Base-by-base conservation (phyloP, 1,140 invertebrate genomes). In the Drosophila guanche region DNA sequence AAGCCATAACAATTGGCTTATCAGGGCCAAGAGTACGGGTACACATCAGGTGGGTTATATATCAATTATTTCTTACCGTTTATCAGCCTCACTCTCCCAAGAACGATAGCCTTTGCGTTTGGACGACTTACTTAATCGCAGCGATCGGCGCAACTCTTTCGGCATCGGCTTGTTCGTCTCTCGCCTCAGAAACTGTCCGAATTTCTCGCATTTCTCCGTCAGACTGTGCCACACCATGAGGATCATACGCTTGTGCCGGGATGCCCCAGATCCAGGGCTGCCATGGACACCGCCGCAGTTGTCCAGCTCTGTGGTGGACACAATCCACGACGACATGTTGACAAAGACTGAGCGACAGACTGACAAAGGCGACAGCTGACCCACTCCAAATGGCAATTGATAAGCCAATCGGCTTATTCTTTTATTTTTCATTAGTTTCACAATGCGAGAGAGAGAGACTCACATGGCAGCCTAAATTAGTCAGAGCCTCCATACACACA, bases 1-100 rank as follows among this genome's bases (percentile, higher is more conserved):
- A 47, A 47, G 51, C 29, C 25, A 76, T 42, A 65, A 33, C 54
- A 58, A 45, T 22, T 40, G 60, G 73, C 75, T 83, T 83, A 83
- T 83, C 79, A 71, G 16, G 25, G 5, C 23, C 5, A n/a, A 40
- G 14, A 41, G 29, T 53, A 52, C 50, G 22, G 12, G n/a, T 48
- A 33, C 25, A 46, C 50, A 66, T 42, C 16, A 20, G 16, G 16
- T 20, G 16, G 16, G 16, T 1, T 20, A 29, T 8, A 2, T 29
- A 33, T 8, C 16, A 20, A 33, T 33, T 33, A 1, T 10, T 27
- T 62, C 70, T 65, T 73, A 92, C 93, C 93, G 93, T 88, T 92
- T 86, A 73, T 94, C 93, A 55, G 93, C 93, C 23, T 93, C 93
- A 5, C 91, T 92, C 12, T 92, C 79, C 72, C 93, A 92, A 60